Conservation (phyloP, 2,797 vertebrate species). For the Girardinus metallicus region DNA sequence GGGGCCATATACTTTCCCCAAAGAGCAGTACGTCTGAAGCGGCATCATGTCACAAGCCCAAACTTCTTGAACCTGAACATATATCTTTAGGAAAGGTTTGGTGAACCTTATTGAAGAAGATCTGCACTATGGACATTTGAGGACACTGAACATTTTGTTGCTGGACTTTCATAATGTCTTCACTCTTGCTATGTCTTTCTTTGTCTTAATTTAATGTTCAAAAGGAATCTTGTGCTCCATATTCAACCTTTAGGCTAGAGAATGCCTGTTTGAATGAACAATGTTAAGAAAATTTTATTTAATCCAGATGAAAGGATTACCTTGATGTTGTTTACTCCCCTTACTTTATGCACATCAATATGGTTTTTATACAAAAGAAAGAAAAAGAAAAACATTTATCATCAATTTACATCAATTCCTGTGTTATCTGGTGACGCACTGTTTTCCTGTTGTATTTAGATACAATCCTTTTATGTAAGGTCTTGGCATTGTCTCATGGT, state of each 20-base stretch:
- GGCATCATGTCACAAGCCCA: constrained; percentile 7
- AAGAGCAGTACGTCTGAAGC: constrained; percentile 88
- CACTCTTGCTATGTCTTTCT: constrained; percentile 39
- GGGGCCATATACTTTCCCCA: constrained; percentile 83
- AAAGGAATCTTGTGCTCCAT: constrained; percentile 39
- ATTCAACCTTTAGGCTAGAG: constrained; percentile 30
- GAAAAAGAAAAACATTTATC: background rate
- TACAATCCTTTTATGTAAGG: constrained; percentile 31
- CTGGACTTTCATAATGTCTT: constrained; percentile 29
- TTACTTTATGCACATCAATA: constrained; percentile 28
- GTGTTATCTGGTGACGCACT: constrained; percentile 16
- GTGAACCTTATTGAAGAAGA: background rate
- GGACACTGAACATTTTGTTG: constrained; percentile 38
- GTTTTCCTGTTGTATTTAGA: constrained; percentile 27
- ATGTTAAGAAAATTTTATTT: constrained; percentile 39
- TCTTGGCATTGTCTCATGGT: constrained; percentile 37
- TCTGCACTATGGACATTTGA: constrained; percentile 27
- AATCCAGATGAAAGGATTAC: constrained; percentile 39
- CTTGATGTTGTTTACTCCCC: constrained; percentile 31
- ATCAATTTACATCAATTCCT: background rate
- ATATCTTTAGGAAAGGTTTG: constrained; percentile 16
- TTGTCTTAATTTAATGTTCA: constrained; percentile 41
- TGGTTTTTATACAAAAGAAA: constrained; percentile 49
- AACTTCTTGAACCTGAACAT: constrained; percentile 6
- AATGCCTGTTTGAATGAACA: constrained; percentile 12